Base-by-base conservation (phyloP, 2,113 vertebrate species). In the Nesospiza acunhae region DNA sequence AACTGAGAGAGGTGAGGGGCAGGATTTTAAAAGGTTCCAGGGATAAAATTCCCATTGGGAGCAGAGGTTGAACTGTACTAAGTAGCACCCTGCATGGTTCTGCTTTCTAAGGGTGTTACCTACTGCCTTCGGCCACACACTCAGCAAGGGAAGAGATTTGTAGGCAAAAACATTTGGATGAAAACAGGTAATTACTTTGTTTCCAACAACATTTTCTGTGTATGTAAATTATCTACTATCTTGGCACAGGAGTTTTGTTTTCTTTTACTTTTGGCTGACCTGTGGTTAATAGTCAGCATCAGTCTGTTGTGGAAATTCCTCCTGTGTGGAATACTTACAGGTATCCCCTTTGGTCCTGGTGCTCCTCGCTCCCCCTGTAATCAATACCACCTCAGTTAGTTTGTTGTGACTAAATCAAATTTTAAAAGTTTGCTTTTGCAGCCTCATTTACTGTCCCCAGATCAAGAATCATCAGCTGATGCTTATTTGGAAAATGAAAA, bases 291-390 rank as follows among this genome's bases (percentile, higher is more conserved):
- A 56, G 56, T 47, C 66, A 87, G 2, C 31, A 53, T 56, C 15
- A 59, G 9, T 64, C 27, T 90, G 12, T 20, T 26, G 39, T 69
- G 63, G 53, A 68, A 66, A 55, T 49, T 19, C 47, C 21, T 44
- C 20, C 46, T 59, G 14, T 49, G 9, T 60, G 64, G 15, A 82
- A 82, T 97, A 98, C 99, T 99, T 98, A 99, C 99, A 93, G 99
- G 99, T 96, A 98, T 98, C 96, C 99, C 99, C 67, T 98, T 97
- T 88, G 98, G 98, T 97, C 99, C 99, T 56, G 99, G 98, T 95
- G 98, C 98, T 42, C 99, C 99, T 98, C 98, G 97, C 47, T 99
- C 98, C 14, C 99, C 99, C 99, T 99, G 94, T 67, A 98, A 98
- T 95, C 97, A 97, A 92, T 67, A 96, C 6, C 56, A 93, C 42